Conservation (phyloP, 2,113 vertebrate genomes). For the Gyps fulvus region DNA sequence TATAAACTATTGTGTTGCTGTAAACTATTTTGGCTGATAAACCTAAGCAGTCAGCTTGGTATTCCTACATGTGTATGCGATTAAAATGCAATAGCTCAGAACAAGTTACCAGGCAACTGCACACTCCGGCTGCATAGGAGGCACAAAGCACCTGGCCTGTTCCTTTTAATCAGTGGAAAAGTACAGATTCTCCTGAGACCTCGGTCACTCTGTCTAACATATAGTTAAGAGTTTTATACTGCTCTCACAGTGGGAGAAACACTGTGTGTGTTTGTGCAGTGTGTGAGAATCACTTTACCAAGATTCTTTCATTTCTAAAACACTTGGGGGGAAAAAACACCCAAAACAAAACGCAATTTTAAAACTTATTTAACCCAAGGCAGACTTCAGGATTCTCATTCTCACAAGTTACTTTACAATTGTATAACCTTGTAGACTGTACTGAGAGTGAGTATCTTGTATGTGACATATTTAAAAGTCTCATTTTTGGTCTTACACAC, state of each 20-base stretch:
- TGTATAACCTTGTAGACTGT: neutral
- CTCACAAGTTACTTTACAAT: neutral
- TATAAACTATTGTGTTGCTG: neutral
- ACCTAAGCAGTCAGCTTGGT: neutral
- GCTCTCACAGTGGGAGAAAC: neutral
- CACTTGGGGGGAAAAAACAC: neutral
- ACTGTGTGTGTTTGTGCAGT: neutral
- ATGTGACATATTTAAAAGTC: neutral
- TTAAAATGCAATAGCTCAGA: neutral
- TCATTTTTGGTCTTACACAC: neutral
- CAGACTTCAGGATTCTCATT: neutral
- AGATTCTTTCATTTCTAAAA: neutral
- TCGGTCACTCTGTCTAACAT: neutral
- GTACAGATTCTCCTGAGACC: neutral
- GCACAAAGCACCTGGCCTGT: neutral
- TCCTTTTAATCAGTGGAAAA: neutral
- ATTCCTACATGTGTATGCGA: neutral
- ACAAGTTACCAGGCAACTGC: conserved; percentile 26
- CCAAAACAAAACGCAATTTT: neutral
- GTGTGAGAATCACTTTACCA: neutral
- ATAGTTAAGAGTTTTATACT: neutral
- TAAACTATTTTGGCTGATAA: neutral
- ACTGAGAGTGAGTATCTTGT: neutral
- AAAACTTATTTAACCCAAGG: neutral
- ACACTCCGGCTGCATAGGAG: neutral